These are phyloP conservation scores for Lophius americanus DNA, from an alignment of 2,797 vertebrate genomes.

Conservation along the genomic window DNA sequence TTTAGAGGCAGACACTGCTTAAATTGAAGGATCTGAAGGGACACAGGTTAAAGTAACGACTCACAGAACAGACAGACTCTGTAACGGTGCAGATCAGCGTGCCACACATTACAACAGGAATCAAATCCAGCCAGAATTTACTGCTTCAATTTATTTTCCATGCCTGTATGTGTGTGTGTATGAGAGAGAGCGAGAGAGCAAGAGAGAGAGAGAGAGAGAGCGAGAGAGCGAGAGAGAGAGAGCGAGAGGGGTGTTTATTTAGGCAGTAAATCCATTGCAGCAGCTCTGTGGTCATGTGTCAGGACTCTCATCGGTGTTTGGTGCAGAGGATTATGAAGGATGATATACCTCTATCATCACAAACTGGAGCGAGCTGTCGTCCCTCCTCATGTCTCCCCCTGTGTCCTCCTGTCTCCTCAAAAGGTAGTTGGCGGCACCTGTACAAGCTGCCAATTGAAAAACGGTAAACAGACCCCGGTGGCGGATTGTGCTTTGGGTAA, in stretches of 20 bases:
- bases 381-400: no score
- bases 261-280: slow-evolving; percentile 68
- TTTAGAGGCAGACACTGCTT: no score
- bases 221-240: slow-evolving; percentile 15
- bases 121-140: slow-evolving; percentile 40
- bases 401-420: no score
- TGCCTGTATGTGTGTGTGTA: slow-evolving; percentile 4
- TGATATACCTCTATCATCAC: slow-evolving; percentile 50
- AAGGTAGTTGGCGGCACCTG: no score
- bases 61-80: not conserved
- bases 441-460: no score
- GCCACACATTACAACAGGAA: slow-evolving; percentile 2
- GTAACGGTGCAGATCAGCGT: no score
- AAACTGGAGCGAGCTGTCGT: no score
- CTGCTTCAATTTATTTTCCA: slow-evolving; percentile 55
- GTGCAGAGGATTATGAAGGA: slow-evolving; percentile 75
- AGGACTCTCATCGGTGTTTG: slow-evolving; percentile 78
- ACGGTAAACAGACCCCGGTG: no score
- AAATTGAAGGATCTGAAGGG: not conserved
- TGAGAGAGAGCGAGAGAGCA: not conserved
- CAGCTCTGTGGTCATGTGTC: slow-evolving; percentile 67
- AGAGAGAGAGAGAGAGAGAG: not conserved
- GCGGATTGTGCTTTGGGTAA: no score
- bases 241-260: slow-evolving; percentile 63
- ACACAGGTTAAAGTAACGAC: not conserved